phyloP scores from a whole-genome alignment of 2,888 invertebrate genomes.

The Zaprionus lineosus region DNA sequence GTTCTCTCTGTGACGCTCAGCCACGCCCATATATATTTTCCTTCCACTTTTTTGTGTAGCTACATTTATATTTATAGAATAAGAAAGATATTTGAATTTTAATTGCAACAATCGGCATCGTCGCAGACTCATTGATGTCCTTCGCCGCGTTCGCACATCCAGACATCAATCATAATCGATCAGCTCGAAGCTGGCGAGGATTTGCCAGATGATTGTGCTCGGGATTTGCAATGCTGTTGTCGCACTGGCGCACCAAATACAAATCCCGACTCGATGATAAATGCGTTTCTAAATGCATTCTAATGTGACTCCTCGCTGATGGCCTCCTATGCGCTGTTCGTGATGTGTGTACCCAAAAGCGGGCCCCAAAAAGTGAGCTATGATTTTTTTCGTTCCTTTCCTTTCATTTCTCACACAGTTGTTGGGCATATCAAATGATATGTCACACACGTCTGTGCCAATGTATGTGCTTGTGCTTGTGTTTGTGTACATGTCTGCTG shows the following conservation, averaged over 20 bases:
- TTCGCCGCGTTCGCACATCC: slow-evolving; percentile 2
- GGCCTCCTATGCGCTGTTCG: slow-evolving; percentile 25
- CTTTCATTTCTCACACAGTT: slow-evolving; percentile 19
- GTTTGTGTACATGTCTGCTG: slow-evolving; percentile 37
- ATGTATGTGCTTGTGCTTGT: slow-evolving; percentile 11
- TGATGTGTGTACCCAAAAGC: slow-evolving; percentile 47
- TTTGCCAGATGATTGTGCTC: slow-evolving; percentile 46
- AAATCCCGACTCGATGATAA: slow-evolving; percentile 66
- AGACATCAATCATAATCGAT: slow-evolving; percentile 81
- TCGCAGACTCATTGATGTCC: neutral
- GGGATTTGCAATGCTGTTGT: slow-evolving; percentile 31
- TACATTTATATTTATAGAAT: slow-evolving; percentile 18
- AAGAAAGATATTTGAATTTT: slow-evolving; percentile 65
- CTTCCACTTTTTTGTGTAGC: neutral
- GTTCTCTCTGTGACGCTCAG: slow-evolving; percentile 11
- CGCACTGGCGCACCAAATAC: slow-evolving; percentile 14
- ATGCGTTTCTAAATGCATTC: slow-evolving; percentile 78
- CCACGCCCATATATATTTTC: slow-evolving; percentile 3
- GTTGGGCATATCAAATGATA: slow-evolving; percentile 56
- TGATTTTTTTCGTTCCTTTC: no score
- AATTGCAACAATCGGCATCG: slow-evolving; percentile 45
- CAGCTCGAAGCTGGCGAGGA: slow-evolving; percentile 47
- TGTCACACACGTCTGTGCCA: slow-evolving; percentile 21
- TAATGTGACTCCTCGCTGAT: slow-evolving; percentile 52
- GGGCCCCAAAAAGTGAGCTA: slow-evolving; percentile 55